A percentile compares a stretch with the other conserved stretches of the same genome.
Conservation (phyloP, 2,113 vertebrate species). For the Ptychochromis oligacanthus region DNA sequence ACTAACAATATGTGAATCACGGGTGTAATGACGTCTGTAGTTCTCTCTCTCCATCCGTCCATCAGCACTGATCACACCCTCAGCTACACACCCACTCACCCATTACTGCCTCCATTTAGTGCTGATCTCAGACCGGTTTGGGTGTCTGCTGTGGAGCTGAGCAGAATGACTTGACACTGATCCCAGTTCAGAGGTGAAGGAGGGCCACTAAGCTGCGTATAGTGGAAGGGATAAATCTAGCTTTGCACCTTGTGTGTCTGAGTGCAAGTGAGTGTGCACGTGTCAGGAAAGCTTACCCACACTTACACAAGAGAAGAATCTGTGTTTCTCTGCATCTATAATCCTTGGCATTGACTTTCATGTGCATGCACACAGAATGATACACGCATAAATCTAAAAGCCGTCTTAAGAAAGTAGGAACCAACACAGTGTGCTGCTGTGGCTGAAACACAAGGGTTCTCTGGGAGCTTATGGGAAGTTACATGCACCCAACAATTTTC, state of each 20-base stretch:
- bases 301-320: constrained; percentile 33
- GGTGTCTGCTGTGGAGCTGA: constrained; percentile 7
- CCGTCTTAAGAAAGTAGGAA: constrained; percentile 13
- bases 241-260: constrained; percentile 7
- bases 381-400: constrained; percentile 43
- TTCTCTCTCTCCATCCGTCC: not conserved
- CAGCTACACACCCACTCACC: constrained; percentile 14
- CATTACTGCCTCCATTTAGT: not conserved
- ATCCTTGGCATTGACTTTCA: constrained; percentile 30
- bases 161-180: constrained; percentile 32
- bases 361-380: not conserved
- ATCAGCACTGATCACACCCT: constrained; percentile 37
- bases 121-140: constrained; percentile 31
- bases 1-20: constrained; percentile 44
- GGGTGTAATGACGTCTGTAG: constrained; percentile 17
- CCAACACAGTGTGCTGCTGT: not conserved
- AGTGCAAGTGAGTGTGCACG: constrained; percentile 15
- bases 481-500: not conserved
- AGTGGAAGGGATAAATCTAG: constrained; percentile 40
- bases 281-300: constrained; percentile 34
- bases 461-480: constrained; percentile 12
- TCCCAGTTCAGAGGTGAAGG: constrained; percentile 48
- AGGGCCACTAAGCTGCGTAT: not conserved
- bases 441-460: constrained; percentile 18
- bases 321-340: constrained; percentile 37